Evolutionary conservation across 2,888 invertebrate species (phyloP).

Genomic region (Lysandra bellargus): DNA sequence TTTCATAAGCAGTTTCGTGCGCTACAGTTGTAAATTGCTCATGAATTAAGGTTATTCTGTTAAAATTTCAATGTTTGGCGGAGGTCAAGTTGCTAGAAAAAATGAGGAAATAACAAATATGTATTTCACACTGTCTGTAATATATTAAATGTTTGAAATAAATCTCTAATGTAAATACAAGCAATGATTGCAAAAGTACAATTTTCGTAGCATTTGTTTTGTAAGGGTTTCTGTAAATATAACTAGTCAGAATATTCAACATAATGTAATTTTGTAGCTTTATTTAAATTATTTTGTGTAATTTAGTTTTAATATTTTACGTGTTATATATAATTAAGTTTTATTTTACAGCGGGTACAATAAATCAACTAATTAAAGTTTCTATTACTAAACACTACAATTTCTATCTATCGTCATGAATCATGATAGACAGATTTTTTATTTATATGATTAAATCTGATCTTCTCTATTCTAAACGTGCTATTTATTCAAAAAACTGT

Average conservation of each 20-base stretch:
- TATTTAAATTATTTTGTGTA: conserved; percentile 44
- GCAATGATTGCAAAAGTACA: background rate
- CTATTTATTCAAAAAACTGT: background rate
- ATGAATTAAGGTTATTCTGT: background rate
- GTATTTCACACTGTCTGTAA: background rate
- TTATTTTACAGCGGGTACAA: background rate
- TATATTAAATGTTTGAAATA: background rate
- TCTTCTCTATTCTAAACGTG: background rate
- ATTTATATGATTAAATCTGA: background rate
- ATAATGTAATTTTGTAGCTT: conserved; percentile 42
- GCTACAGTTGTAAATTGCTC: background rate
- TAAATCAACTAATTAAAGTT: background rate
- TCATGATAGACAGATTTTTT: background rate
- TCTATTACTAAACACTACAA: background rate
- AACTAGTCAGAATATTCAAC: conserved; percentile 40
- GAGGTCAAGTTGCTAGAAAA: background rate
- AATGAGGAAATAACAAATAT: background rate
- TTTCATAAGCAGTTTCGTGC: background rate
- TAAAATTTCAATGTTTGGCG: background rate
- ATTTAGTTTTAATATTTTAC: conserved; percentile 33
- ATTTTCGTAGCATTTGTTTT: conserved; percentile 24
- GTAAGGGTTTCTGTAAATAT: conserved; percentile 27
- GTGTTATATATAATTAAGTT: background rate
- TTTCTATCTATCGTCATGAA: background rate
- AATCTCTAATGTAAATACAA: background rate